A percentile compares a stretch with the other conserved stretches of the same genome.
These are phyloP conservation scores for Lucilia cuprina DNA, from an alignment of 1,140 invertebrate genomes.

Conservation along the genomic window DNA sequence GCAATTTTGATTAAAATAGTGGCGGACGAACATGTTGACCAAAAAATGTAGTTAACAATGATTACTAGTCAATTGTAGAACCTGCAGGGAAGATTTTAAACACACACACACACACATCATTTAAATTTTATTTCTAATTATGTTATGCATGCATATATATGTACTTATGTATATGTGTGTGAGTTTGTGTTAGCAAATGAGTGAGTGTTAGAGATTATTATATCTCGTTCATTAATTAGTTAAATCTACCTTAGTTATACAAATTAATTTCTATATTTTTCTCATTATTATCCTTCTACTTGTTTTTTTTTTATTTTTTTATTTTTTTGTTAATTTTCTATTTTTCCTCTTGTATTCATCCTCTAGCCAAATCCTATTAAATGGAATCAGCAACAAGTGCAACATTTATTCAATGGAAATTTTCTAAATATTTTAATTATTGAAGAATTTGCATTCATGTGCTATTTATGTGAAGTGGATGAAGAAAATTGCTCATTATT, in stretches of 20 bases:
- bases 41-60: too few species aligned
- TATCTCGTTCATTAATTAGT: slow-evolving; percentile 35
- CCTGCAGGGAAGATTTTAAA: too few species aligned
- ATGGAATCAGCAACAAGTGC: slow-evolving; percentile 60
- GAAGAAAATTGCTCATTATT: slow-evolving; percentile 56
- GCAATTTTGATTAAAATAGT: too few species aligned
- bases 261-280: slow-evolving; percentile 30
- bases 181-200: too few species aligned
- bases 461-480: slow-evolving; percentile 56
- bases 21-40: too few species aligned
- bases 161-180: too few species aligned
- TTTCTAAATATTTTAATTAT: slow-evolving; percentile 62
- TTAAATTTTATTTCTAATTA: too few species aligned
- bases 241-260: slow-evolving; percentile 7
- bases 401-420: slow-evolving; percentile 48
- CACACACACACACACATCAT: too few species aligned
- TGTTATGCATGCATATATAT: too few species aligned
- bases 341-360: neutral
- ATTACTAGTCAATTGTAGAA: too few species aligned
- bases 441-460: slow-evolving; percentile 59
- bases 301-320: neutral
- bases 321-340: neutral
- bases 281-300: slow-evolving; percentile 23
- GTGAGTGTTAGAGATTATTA: neutral
- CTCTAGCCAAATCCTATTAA: slow-evolving; percentile 38